Conservation (phyloP, 2,113 vertebrate genomes). For the Cynocephalus volans region DNA sequence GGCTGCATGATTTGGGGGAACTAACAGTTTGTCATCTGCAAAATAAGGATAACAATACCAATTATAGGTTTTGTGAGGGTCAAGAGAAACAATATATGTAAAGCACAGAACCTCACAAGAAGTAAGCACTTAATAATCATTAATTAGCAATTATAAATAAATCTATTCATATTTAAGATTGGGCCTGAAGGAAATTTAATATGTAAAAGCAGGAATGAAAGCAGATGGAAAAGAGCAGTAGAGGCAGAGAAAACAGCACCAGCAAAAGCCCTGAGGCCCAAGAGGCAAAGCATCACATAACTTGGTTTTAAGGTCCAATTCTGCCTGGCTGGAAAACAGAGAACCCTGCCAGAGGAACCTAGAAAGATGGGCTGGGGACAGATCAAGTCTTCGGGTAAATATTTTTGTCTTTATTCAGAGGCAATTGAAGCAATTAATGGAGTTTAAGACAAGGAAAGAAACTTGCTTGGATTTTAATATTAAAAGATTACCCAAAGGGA, state of each 20-base stretch:
- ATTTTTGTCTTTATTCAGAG: neutral
- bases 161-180: neutral
- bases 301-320: neutral
- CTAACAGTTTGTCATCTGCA: neutral
- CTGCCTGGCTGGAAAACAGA: neutral
- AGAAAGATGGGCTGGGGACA: no score
- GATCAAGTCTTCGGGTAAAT: neutral
- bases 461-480: neutral
- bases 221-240: neutral
- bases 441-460: constrained; percentile 14
- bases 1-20: neutral
- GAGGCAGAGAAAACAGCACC: neutral
- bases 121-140: neutral
- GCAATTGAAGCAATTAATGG: neutral
- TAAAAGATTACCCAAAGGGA: neutral
- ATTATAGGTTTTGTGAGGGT: neutral
- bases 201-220: neutral
- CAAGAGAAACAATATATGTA: neutral
- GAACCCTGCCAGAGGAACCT: neutral
- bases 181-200: neutral
- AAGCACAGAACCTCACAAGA: neutral
- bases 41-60: neutral
- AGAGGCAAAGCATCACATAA: no score
- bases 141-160: neutral
- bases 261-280: neutral